Conservation (phyloP, 2,888 invertebrate species). For the Melinaea marsaeus region DNA sequence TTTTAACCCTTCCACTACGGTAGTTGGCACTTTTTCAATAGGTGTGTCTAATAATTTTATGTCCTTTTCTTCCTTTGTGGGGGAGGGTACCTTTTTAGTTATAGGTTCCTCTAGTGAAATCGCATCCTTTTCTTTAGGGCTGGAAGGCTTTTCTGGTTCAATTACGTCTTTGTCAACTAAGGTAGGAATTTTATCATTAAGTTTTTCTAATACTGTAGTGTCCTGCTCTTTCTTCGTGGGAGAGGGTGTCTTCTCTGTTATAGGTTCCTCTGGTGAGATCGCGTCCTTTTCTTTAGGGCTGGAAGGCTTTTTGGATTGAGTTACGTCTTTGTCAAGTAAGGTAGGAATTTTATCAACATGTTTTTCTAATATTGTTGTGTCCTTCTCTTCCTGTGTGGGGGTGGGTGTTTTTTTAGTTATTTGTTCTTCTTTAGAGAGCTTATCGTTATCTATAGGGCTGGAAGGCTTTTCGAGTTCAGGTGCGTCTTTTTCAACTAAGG, state of each 20-base stretch:
- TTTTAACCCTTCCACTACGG: background rate
- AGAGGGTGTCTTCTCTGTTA: slow-evolving; percentile 8
- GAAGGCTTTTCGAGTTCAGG: slow-evolving; percentile 17
- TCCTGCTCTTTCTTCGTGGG: no score
- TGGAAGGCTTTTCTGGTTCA: background rate
- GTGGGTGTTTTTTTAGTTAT: slow-evolving; percentile 14
- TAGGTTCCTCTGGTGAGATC: background rate
- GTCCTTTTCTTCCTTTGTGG: background rate
- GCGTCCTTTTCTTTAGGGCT: no score
- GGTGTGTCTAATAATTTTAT: slow-evolving; percentile 2
- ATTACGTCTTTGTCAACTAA: background rate
- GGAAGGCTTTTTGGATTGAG: background rate
- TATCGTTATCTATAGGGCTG: slow-evolving; percentile 14
- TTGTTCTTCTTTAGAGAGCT: slow-evolving; percentile 11
- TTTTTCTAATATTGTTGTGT: slow-evolving; percentile 13
- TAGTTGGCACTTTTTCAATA: background rate
- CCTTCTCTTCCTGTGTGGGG: slow-evolving; percentile 9
- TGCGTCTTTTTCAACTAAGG: slow-evolving; percentile 10
- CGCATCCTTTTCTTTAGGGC: background rate
- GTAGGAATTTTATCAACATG: slow-evolving; percentile 17
- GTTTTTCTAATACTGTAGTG: no score
- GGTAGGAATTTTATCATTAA: background rate
- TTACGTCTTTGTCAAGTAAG: slow-evolving; percentile 19
- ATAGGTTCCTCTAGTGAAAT: background rate
- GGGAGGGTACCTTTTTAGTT: background rate